phyloP scores from a whole-genome alignment of 1,140 invertebrate species.

The Charaxes varanes region DNA sequence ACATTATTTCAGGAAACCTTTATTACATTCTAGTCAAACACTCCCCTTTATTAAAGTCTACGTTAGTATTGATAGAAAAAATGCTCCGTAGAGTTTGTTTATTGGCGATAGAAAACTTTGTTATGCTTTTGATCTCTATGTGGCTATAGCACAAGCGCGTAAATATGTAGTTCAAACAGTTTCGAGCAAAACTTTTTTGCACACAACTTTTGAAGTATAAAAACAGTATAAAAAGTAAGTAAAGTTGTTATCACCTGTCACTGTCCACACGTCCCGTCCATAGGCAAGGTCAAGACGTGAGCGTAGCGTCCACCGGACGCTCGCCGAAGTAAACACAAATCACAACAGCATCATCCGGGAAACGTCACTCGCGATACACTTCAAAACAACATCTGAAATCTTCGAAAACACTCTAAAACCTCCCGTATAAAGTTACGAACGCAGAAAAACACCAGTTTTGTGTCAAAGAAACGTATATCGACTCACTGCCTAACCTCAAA shows the following conservation, averaged over 20 bases:
- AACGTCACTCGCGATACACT: conserved; percentile 61
- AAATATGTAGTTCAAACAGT: conserved; percentile 31
- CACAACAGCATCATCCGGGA: conserved; percentile 55
- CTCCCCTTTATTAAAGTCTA: too few species aligned
- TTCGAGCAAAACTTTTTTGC: conserved; percentile 55
- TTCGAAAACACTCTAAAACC: conserved; percentile 49
- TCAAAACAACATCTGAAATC: conserved; percentile 67
- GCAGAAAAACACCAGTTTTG: conserved; percentile 36
- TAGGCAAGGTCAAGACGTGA: conserved; percentile 48
- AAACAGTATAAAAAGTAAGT: conserved; percentile 53
- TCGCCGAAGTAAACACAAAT: conserved; percentile 65
- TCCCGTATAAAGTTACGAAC: conserved; percentile 26
- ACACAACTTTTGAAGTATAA: conserved; percentile 48
- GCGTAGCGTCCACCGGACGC: conserved; percentile 44
- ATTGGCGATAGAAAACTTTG: too few species aligned
- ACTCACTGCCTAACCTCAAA: conserved; percentile 69
- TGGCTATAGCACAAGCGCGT: conserved; percentile 14
- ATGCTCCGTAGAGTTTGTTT: too few species aligned
- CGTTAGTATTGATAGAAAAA: too few species aligned
- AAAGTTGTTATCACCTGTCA: conserved; percentile 54
- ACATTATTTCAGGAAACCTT: too few species aligned
- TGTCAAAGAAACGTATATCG: conserved; percentile 56
- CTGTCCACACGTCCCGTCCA: conserved; percentile 33
- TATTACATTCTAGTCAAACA: too few species aligned
- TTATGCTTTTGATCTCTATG: conserved; percentile 20